phyloP scores from a whole-genome alignment of 2,888 invertebrate species.

The Melipona beecheii region DNA sequence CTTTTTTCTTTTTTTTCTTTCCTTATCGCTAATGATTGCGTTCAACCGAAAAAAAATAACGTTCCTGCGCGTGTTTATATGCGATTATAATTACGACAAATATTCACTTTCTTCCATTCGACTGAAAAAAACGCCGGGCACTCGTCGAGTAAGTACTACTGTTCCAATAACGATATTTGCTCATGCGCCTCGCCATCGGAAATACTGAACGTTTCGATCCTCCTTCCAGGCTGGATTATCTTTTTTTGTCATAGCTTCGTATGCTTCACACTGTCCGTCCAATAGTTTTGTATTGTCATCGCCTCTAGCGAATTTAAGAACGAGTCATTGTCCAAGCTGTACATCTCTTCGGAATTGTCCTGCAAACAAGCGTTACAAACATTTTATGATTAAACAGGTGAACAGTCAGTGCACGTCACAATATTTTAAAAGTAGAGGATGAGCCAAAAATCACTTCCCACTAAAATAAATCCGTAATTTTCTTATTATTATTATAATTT shows the following conservation, averaged over 20 bases:
- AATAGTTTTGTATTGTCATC: slow-evolving; percentile 97
- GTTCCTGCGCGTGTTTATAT: not conserved
- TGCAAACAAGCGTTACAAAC: slow-evolving; percentile 84
- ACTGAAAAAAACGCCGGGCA: slow-evolving; percentile 23
- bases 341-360: slow-evolving; percentile 97
- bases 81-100: slow-evolving; percentile 1
- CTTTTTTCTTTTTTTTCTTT: too few species aligned
- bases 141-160: slow-evolving; percentile 64
- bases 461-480: too few species aligned
- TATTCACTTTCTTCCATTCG: slow-evolving; percentile 9
- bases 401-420: too few species aligned
- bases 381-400: too few species aligned
- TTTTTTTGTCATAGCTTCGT: slow-evolving; percentile 89
- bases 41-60: slow-evolving; percentile 11
- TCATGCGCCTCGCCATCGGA: slow-evolving; percentile 71
- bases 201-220: slow-evolving; percentile 70
- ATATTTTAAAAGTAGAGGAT: too few species aligned
- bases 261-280: slow-evolving; percentile 96
- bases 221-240: slow-evolving; percentile 68
- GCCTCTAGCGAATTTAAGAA: slow-evolving; percentile 96
- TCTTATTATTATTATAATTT: too few species aligned
- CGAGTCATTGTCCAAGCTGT: slow-evolving; percentile 96
- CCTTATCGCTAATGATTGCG: slow-evolving; percentile 11
- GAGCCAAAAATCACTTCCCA: too few species aligned
- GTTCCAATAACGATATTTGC: slow-evolving; percentile 70